Evolutionary conservation across 2,888 invertebrate species (phyloP).

Genomic region (Nebria salina): DNA sequence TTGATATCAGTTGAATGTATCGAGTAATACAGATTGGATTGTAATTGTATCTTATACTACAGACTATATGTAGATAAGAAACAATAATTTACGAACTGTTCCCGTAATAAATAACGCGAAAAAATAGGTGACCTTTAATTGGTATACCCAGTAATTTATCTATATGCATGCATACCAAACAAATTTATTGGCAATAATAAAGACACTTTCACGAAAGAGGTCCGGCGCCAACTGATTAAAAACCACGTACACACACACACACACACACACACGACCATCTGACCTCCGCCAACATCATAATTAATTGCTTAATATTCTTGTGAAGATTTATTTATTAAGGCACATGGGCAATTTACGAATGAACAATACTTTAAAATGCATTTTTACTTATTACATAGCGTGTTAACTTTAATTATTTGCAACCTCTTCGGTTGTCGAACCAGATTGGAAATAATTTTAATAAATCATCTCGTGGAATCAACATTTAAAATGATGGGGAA

Average conservation of each 20-base stretch:
- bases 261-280: neutral
- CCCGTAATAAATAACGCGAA: constrained; percentile 14
- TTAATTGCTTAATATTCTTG: neutral
- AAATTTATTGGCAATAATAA: constrained; percentile 1
- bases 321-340: neutral
- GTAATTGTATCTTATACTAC: neutral
- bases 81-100: constrained; percentile 8
- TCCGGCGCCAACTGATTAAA: constrained; percentile 1
- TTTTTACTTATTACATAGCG: neutral
- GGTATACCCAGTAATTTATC: constrained; percentile 13
- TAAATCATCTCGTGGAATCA: neutral
- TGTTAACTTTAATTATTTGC: neutral
- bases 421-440: neutral
- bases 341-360: neutral
- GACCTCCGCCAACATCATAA: neutral
- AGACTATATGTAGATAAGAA: neutral
- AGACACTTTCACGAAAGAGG: constrained; percentile 1
- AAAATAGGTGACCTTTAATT: constrained; percentile 19
- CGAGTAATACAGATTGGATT: neutral
- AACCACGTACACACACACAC: neutral
- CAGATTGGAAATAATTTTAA: neutral
- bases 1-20: no score
- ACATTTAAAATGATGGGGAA: neutral
- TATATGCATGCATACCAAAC: constrained; percentile 8
- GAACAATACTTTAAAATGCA: neutral